Percentiles rank a stretch among this genome's conserved stretches.
phyloP scores from a whole-genome alignment of 1,140 invertebrate genomes.

The Drosophila bifasciata region DNA sequence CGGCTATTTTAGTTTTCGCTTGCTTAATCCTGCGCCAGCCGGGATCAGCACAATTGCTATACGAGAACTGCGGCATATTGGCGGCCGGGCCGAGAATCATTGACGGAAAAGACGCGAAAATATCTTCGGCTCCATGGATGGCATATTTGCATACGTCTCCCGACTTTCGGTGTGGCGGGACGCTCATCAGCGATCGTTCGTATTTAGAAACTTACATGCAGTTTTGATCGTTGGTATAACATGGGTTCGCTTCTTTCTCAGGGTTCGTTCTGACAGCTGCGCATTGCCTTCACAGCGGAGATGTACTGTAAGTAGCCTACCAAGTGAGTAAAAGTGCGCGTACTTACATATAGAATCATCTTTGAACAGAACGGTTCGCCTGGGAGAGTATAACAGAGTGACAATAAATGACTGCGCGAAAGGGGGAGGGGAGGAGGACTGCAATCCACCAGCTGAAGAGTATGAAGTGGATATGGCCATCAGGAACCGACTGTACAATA shows the following conservation, averaged over 20 bases:
- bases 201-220: not conserved
- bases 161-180: not conserved
- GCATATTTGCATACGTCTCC: not conserved
- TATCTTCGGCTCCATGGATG: conserved; percentile 14
- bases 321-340: too few species aligned
- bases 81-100: not conserved
- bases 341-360: too few species aligned
- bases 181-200: conserved; percentile 4
- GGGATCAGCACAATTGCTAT: too few species aligned
- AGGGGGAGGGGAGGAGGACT: not conserved
- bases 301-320: not conserved
- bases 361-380: not conserved
- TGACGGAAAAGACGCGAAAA: not conserved
- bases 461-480: not conserved
- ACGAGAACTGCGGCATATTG: too few species aligned
- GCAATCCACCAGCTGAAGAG: conserved; percentile 2
- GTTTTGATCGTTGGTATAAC: not conserved
- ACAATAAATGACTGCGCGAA: not conserved
- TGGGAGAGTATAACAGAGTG: conserved; percentile 3
- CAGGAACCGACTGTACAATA: not conserved
- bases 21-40: too few species aligned
- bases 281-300: not conserved
- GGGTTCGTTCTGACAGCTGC: conserved; percentile 13
- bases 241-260: not conserved
- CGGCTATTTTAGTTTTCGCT: too few species aligned